These are phyloP conservation scores for Danaus melanippus DNA, from an alignment of 1,140 invertebrate species.

Conservation along the genomic window DNA sequence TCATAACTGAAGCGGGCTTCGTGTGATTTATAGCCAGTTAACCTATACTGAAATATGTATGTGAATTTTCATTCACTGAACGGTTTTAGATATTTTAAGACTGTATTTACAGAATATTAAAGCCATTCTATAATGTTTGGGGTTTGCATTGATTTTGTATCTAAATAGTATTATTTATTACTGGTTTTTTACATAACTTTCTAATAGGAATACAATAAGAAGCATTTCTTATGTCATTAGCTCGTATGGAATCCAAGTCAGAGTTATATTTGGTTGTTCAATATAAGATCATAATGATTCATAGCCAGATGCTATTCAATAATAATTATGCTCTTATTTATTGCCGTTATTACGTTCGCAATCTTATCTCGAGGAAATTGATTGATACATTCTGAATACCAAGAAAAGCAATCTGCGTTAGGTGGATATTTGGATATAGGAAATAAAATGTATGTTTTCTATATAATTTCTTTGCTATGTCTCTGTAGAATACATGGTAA, in stretches of 20 bases:
- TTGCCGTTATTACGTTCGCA: conserved; percentile 11
- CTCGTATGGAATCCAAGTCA: not conserved
- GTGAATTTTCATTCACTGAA: not conserved
- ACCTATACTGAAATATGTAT: conserved; percentile 9
- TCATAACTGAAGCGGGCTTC: not conserved
- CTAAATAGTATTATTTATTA: no score
- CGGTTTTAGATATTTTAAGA: no score
- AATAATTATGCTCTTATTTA: conserved; percentile 24
- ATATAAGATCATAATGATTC: conserved; percentile 10
- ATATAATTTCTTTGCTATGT: not conserved
- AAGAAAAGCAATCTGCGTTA: no score
- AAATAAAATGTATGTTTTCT: not conserved
- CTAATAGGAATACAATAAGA: no score
- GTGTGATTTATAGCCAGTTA: conserved; percentile 20
- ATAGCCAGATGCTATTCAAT: conserved; percentile 19
- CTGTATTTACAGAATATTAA: no score
- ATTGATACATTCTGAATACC: conserved; percentile 4
- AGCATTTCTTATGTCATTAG: no score
- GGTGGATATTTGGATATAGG: no score
- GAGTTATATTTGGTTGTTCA: not conserved
- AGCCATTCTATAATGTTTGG: no score
- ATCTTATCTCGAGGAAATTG: conserved; percentile 17
- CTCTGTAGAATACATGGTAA: no score
- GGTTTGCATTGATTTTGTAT: no score
- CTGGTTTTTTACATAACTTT: no score